Conservation (phyloP, 2,113 vertebrate species). For the Thymallus thymallus region DNA sequence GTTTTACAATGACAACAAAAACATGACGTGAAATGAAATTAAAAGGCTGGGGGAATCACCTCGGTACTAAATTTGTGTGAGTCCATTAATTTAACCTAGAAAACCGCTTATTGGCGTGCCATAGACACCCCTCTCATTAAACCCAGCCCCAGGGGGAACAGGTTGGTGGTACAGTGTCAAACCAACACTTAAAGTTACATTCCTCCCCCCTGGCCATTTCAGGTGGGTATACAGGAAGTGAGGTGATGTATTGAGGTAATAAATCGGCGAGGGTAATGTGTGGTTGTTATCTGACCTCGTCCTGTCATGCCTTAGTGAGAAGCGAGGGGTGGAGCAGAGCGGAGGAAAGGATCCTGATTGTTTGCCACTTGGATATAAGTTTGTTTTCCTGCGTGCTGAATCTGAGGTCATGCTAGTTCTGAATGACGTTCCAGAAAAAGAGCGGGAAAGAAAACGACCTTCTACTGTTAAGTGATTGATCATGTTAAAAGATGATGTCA, state of each 20-base stretch:
- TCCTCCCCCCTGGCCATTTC: slow-evolving; percentile 19
- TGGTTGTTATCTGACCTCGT: slow-evolving; percentile 32
- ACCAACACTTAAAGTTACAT: slow-evolving; percentile 29
- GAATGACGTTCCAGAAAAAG: slow-evolving; percentile 24
- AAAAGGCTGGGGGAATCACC: slow-evolving; percentile 9
- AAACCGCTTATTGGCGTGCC: slow-evolving; percentile 8
- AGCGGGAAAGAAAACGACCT: not conserved
- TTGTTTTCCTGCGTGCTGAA: slow-evolving; percentile 3
- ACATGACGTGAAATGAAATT: slow-evolving; percentile 17
- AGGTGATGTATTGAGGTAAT: slow-evolving; percentile 8
- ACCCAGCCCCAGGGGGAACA: slow-evolving; percentile 7
- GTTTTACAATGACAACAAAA: slow-evolving; percentile 8
- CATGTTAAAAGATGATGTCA: not conserved
- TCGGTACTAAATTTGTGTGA: slow-evolving; percentile 16
- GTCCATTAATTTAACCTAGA: slow-evolving; percentile 15
- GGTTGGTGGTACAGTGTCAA: slow-evolving; percentile 17
- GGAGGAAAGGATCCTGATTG: slow-evolving; percentile 23
- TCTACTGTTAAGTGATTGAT: not conserved
- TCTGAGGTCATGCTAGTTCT: not conserved
- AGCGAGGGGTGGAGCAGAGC: slow-evolving; percentile 1
- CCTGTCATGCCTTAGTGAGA: slow-evolving; percentile 15
- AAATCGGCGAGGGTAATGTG: slow-evolving; percentile 31
- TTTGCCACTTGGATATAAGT: slow-evolving; percentile 4
- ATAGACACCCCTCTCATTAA: slow-evolving; percentile 11
- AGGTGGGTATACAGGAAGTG: slow-evolving; percentile 3